Evolutionary conservation across 2,888 invertebrate genomes (phyloP).

Genomic region (Eilema caniola): DNA sequence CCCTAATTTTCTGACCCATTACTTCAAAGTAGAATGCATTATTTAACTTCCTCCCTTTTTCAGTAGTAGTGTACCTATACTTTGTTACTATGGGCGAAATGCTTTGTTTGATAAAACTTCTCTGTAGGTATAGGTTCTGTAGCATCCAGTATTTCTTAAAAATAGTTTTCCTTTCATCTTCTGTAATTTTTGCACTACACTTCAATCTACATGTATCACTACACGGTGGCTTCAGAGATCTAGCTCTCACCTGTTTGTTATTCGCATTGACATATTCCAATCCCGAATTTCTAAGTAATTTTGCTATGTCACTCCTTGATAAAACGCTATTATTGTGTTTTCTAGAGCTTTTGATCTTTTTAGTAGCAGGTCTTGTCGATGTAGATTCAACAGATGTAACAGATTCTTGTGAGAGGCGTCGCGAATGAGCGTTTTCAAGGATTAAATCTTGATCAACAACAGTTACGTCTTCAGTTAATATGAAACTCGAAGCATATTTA

Average conservation of each 20-base stretch:
- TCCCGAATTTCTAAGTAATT: conserved; percentile 3
- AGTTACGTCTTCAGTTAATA: neutral
- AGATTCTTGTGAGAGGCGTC: neutral
- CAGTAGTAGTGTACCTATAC: neutral
- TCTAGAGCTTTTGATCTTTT: neutral
- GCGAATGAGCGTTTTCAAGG: neutral
- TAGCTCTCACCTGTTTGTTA: neutral
- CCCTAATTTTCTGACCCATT: neutral
- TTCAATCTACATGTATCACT: conserved; percentile 2
- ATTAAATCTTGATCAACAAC: neutral
- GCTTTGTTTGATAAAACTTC: neutral
- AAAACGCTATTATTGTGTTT: neutral
- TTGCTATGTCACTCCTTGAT: neutral
- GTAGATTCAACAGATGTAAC: neutral
- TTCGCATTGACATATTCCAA: neutral
- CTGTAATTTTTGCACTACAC: neutral
- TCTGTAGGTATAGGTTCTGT: neutral
- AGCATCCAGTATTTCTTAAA: neutral
- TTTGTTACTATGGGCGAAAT: neutral
- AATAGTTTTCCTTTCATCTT: conserved; percentile 1
- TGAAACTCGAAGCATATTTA: neutral
- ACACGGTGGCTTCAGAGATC: neutral
- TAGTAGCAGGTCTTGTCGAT: neutral
- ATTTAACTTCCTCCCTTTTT: neutral
- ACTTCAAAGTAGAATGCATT: neutral